Conservation (phyloP, 1,140 invertebrate genomes). For the Sminthurinus signatus region DNA sequence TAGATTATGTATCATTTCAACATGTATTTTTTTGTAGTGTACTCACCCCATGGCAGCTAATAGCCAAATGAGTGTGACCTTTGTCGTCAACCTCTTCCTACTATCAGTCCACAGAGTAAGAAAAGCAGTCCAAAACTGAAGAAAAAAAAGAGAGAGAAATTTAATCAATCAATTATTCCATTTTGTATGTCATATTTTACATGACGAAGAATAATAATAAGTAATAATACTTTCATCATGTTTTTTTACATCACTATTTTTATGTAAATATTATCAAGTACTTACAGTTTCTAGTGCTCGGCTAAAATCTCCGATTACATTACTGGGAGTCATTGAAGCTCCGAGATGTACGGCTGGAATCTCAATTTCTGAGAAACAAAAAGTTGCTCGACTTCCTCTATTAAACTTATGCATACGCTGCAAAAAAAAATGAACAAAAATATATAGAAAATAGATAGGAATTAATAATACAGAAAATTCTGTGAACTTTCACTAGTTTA, state of each 20-base stretch:
- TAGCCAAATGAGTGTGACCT: constrained; percentile 36
- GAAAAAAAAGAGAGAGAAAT: too few species aligned
- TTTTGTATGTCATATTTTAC: too few species aligned
- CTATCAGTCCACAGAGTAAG: constrained; percentile 38
- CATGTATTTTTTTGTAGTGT: neutral
- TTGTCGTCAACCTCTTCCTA: constrained; percentile 31
- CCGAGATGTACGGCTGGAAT: constrained; percentile 31
- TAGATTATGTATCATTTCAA: neutral
- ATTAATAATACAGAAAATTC: too few species aligned
- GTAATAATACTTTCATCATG: too few species aligned
- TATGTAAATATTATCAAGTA: too few species aligned
- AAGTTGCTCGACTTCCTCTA: constrained; percentile 28
- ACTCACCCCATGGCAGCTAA: constrained; percentile 38
- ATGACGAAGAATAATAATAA: too few species aligned
- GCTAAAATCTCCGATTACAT: constrained; percentile 38
- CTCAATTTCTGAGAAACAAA: constrained; percentile 40
- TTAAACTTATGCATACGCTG: constrained; percentile 36
- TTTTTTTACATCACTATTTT: neutral
- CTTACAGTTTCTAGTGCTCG: constrained; percentile 36
- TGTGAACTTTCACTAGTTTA: too few species aligned
- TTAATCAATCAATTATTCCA: too few species aligned
- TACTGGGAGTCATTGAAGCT: constrained; percentile 24
- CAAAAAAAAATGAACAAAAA: too few species aligned
- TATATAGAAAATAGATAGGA: too few species aligned
- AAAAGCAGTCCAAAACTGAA: constrained; percentile 38